These are phyloP conservation scores for Nemotelus nigrinus DNA, from an alignment of 2,888 invertebrate species.

Conservation along the genomic window DNA sequence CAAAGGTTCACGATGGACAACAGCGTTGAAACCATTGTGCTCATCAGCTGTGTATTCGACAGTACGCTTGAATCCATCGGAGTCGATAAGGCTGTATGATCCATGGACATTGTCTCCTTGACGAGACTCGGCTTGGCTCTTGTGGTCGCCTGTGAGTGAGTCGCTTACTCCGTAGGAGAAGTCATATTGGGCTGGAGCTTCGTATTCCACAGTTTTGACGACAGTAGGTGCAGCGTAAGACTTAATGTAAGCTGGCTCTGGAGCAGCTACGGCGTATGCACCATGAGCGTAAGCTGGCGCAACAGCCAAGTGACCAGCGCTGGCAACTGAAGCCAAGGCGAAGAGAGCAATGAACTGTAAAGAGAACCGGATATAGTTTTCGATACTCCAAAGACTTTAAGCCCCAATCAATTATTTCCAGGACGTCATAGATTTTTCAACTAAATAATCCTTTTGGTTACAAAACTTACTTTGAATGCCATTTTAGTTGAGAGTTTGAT, in stretches of 20 bases:
- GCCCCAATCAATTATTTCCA: too few species aligned
- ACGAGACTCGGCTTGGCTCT: slow-evolving; percentile 67
- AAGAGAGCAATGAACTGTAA: slow-evolving; percentile 58
- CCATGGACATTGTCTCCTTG: slow-evolving; percentile 68
- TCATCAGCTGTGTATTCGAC: slow-evolving; percentile 69
- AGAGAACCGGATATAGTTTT: not conserved
- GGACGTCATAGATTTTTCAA: too few species aligned
- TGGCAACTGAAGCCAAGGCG: slow-evolving; percentile 56
- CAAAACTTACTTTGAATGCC: slow-evolving; percentile 44
- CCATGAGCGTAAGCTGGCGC: slow-evolving; percentile 27
- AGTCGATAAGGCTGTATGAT: slow-evolving; percentile 67
- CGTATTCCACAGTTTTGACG: slow-evolving; percentile 51
- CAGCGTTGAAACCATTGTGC: slow-evolving; percentile 69
- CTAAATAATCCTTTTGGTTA: too few species aligned
- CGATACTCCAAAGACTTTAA: too few species aligned
- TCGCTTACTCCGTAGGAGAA: slow-evolving; percentile 67
- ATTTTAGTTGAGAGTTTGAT: slow-evolving; percentile 27
- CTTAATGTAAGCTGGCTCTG: slow-evolving; percentile 55
- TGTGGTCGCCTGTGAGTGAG: slow-evolving; percentile 68
- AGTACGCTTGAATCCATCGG: slow-evolving; percentile 67
- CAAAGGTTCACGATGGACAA: slow-evolving; percentile 67
- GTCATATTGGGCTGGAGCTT: slow-evolving; percentile 66
- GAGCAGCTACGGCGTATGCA: slow-evolving; percentile 10
- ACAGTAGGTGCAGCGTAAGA: slow-evolving; percentile 53
- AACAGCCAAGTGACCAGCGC: slow-evolving; percentile 56